phyloP scores from a whole-genome alignment of 2,797 vertebrate species.

The Melanotaenia parkinsoni region DNA sequence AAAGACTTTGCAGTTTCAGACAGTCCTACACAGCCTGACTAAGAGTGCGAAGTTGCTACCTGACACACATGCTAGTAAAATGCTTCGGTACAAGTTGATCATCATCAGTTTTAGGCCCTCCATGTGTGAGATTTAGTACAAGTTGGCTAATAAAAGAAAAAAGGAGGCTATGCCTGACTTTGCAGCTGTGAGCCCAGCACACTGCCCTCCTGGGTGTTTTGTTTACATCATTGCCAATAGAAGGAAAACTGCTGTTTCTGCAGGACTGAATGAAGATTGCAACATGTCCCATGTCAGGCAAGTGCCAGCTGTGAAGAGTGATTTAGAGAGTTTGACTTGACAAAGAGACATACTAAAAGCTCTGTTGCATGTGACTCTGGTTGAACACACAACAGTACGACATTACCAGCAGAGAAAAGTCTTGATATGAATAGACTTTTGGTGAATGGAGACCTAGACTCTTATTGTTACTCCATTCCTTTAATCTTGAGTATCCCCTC shows the following conservation, averaged over 20 bases:
- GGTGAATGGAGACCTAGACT: background rate
- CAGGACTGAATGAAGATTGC: background rate
- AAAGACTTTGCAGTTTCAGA: background rate
- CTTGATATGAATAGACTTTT: background rate
- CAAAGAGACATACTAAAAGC: background rate
- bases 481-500: background rate
- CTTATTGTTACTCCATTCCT: background rate
- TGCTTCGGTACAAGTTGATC: background rate
- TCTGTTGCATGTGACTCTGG: background rate
- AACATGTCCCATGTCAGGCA: background rate
- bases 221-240: background rate
- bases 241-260: background rate
- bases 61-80: background rate
- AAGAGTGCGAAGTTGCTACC: background rate
- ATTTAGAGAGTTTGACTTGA: background rate
- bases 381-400: background rate
- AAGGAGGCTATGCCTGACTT: background rate
- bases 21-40: background rate
- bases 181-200: background rate
- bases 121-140: background rate
- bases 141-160: background rate
- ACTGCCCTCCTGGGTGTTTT: background rate
- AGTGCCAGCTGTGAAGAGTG: background rate
- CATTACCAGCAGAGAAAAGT: background rate
- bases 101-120: background rate